phyloP scores from a whole-genome alignment of 2,888 invertebrate genomes.

The Dione juno region DNA sequence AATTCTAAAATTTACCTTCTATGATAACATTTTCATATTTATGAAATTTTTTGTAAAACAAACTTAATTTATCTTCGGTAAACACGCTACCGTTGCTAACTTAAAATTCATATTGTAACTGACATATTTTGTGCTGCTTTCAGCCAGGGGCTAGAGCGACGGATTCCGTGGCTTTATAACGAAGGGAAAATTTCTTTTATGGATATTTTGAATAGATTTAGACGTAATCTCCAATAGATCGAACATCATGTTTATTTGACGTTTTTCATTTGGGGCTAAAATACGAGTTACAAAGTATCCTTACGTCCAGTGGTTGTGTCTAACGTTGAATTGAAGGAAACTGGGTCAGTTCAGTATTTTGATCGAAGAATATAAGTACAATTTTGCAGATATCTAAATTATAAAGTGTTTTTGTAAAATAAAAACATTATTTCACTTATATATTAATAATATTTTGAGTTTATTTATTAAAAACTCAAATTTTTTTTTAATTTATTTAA shows the following conservation, averaged over 20 bases:
- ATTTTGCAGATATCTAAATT: too few relatives aligned
- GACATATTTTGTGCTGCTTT: slow-evolving; percentile 54
- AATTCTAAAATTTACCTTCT: too few relatives aligned
- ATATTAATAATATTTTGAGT: too few relatives aligned
- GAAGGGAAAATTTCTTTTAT: slow-evolving; percentile 45
- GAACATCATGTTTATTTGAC: slow-evolving; percentile 20
- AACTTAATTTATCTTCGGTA: slow-evolving; percentile 6
- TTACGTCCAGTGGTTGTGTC: neutral
- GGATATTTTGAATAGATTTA: slow-evolving; percentile 43
- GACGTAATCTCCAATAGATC: slow-evolving; percentile 17
- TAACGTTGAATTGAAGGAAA: neutral
- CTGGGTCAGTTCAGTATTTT: neutral
- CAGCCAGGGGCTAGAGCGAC: slow-evolving; percentile 50
- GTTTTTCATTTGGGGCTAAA: neutral
- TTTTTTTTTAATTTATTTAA: too few relatives aligned
- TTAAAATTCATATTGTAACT: slow-evolving; percentile 42
- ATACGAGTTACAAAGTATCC: neutral
- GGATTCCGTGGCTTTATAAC: slow-evolving; percentile 44
- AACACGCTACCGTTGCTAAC: slow-evolving; percentile 36
- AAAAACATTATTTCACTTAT: too few relatives aligned
- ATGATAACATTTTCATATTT: too few relatives aligned
- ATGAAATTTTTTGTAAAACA: neutral
- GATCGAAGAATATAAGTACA: too few relatives aligned
- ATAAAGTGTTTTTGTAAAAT: too few relatives aligned
- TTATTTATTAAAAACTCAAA: too few relatives aligned